Conservation (phyloP, 2,888 invertebrate species). For the Neoascia interrupta region DNA sequence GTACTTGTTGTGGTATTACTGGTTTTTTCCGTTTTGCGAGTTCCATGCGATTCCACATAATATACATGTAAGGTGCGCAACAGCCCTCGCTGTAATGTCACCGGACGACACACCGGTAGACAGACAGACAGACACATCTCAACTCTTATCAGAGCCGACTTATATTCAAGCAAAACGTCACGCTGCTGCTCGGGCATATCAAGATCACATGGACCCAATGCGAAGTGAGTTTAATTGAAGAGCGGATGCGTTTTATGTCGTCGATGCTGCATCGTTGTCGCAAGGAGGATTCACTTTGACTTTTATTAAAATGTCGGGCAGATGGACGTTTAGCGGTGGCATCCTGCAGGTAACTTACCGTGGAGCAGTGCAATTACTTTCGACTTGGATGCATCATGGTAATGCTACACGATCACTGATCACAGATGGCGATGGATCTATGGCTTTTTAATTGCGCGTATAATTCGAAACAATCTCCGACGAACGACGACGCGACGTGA, state of each 20-base stretch:
- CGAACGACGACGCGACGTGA: conserved; percentile 28
- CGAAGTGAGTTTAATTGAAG: conserved; percentile 69
- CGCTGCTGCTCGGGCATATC: conserved; percentile 57
- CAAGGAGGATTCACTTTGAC: conserved; percentile 66
- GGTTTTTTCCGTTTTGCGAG: conserved; percentile 25
- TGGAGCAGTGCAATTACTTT: conserved; percentile 43
- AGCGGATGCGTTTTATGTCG: conserved; percentile 69
- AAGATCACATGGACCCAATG: conserved; percentile 65
- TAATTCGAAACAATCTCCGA: conserved; percentile 25
- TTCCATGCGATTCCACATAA: conserved; percentile 32
- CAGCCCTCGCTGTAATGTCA: conserved; percentile 38
- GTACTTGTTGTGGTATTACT: conserved; percentile 45
- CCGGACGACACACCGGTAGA: conserved; percentile 34
- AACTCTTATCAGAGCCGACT: conserved; percentile 66
- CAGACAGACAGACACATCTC: conserved; percentile 60
- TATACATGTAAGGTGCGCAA: conserved; percentile 20
- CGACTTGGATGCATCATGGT: conserved; percentile 36
- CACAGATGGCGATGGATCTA: conserved; percentile 64
- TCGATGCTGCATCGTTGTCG: conserved; percentile 65
- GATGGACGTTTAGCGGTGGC: conserved; percentile 3
- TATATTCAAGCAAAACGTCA: conserved; percentile 69
- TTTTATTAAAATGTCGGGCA: conserved; percentile 68
- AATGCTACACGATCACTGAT: conserved; percentile 47
- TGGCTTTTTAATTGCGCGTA: conserved; percentile 67
- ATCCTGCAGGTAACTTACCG: conserved; percentile 48